Conservation (phyloP, 2,113 vertebrate species). For the Corythaeola cristata region DNA sequence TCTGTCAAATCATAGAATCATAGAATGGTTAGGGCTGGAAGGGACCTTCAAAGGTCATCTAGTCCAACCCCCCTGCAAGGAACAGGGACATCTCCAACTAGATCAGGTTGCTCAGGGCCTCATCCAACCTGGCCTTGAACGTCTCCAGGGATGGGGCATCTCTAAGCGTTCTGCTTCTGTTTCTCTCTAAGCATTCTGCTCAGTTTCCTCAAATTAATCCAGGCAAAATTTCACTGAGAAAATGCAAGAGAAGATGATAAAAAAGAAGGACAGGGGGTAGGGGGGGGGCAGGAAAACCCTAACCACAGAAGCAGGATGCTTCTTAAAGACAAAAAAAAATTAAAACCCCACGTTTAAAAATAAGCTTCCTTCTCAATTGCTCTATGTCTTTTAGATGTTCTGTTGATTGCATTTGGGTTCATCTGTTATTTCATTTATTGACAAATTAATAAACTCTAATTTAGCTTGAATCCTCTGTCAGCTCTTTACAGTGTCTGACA, state of each 20-base stretch:
- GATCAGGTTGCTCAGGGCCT: no score
- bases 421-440: not conserved
- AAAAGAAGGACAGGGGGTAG: accelerated
- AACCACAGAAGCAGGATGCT: not conserved
- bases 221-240: not conserved
- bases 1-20: not conserved
- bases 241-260: not conserved
- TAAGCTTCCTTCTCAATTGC: not conserved
- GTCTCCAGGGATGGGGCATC: no score
- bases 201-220: not conserved
- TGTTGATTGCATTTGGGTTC: not conserved
- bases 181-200: not conserved
- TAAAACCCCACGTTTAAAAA: not conserved
- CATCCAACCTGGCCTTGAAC: no score
- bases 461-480: not conserved
- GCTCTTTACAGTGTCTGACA: not conserved
- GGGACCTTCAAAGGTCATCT: no score
- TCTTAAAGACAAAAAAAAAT: not conserved
- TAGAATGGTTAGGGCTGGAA: no score
- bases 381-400: not conserved
- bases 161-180: no score
- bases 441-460: not conserved
- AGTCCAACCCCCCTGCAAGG: no score
- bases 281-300: not conserved
- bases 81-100: no score